These are phyloP conservation scores for Squalus acanthias DNA, from an alignment of 2,797 vertebrate genomes.

Conservation along the genomic window DNA sequence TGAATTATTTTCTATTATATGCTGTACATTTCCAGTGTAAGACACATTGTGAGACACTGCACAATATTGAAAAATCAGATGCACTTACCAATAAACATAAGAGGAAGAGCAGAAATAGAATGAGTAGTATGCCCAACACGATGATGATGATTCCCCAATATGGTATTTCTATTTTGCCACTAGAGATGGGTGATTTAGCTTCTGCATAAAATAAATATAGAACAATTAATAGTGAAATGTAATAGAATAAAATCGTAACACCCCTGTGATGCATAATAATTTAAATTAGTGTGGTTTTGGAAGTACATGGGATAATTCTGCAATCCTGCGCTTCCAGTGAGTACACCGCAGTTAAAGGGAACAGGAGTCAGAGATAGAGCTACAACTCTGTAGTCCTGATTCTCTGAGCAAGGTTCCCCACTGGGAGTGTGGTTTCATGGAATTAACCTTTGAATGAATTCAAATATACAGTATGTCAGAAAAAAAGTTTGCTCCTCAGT, in stretches of 20 bases:
- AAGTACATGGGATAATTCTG: not conserved
- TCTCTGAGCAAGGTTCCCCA: not conserved
- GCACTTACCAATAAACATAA: not conserved
- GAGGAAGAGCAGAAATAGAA: not conserved
- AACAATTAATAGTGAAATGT: not conserved
- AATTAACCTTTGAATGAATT: not conserved
- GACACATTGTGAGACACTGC: not conserved
- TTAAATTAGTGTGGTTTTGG: not conserved
- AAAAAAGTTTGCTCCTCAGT: too few relatives aligned
- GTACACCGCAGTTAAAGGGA: not conserved
- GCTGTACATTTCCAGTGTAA: not conserved
- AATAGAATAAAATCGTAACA: not conserved
- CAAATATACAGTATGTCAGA: not conserved
- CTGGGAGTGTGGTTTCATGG: not conserved
- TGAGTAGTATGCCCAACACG: not conserved
- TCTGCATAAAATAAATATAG: not conserved
- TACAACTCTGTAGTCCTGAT: not conserved
- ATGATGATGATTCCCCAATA: constrained; percentile 20
- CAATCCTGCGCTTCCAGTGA: not conserved
- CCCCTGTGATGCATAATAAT: not conserved
- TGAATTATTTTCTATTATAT: not conserved
- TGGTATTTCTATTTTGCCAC: not conserved
- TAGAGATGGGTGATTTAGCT: not conserved
- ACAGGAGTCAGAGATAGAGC: not conserved
- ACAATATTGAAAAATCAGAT: not conserved